Conservation (phyloP, 2,113 vertebrate genomes). For the Zosterops lateralis region DNA sequence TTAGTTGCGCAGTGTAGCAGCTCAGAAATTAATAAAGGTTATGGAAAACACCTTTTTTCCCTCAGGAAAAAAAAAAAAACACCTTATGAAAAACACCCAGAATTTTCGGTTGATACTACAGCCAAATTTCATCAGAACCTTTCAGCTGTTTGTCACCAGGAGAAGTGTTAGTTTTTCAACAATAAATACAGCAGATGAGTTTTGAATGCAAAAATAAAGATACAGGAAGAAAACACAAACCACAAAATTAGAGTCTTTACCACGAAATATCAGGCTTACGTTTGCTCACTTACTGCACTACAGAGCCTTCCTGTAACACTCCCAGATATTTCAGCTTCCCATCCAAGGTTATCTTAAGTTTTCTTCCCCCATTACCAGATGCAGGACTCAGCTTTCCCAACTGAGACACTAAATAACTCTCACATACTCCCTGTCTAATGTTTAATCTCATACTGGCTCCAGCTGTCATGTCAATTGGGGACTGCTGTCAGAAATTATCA, state of each 20-base stretch:
- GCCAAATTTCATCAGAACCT: background rate
- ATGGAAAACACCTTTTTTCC: background rate
- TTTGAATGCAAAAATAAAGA: background rate
- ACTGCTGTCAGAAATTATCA: background rate
- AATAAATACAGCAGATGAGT: background rate
- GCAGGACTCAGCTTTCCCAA: background rate
- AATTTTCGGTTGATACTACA: background rate
- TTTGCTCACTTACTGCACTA: background rate
- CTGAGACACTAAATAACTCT: background rate
- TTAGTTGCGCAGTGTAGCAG: background rate
- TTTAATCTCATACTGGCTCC: background rate
- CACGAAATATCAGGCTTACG: background rate
- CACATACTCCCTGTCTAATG: background rate
- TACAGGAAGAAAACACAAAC: background rate
- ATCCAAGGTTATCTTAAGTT: background rate
- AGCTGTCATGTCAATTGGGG: background rate
- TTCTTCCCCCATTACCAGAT: background rate
- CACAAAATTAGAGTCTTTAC: background rate
- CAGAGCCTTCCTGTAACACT: background rate
- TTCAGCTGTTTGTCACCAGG: background rate
- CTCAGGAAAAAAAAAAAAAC: background rate
- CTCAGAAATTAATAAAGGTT: background rate
- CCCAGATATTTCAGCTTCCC: background rate
- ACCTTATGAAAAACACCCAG: background rate
- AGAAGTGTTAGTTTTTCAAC: background rate